Conservation (phyloP, 2,113 vertebrate species). For the Phylloscopus trochiloides region DNA sequence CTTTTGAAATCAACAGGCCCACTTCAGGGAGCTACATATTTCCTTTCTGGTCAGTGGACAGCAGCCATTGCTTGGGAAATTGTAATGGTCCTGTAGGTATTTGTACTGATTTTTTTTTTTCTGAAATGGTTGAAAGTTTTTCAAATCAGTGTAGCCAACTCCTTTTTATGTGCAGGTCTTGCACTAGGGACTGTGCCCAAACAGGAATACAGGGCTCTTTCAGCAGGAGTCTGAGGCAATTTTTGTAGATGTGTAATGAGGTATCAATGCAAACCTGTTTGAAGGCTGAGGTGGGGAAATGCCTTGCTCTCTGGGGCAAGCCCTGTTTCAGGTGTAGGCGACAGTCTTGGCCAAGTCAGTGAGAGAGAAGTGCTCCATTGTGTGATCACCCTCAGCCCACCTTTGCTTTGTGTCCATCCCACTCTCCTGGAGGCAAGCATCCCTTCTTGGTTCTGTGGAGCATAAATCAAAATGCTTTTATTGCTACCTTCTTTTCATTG, state of each 20-base stretch:
- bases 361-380: accelerated
- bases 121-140: not conserved
- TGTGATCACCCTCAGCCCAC: not conserved
- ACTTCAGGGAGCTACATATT: not conserved
- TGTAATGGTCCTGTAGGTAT: not conserved
- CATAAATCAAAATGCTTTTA: not conserved
- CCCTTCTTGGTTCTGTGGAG: not conserved
- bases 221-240: not conserved
- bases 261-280: not conserved
- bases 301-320: not conserved
- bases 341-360: not conserved
- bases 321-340: not conserved
- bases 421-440: not conserved
- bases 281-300: not conserved
- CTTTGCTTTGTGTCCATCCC: not conserved
- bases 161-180: not conserved
- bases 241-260: constrained; percentile 2
- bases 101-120: not conserved
- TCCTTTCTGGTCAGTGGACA: constrained; percentile 13
- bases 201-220: not conserved
- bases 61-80: not conserved
- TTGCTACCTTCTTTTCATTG: not conserved
- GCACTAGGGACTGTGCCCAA: not conserved
- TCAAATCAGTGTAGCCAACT: not conserved
- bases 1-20: constrained; percentile 28